Base-by-base conservation (phyloP, 2,113 vertebrate species). In the Erythrocercus mccallii region DNA sequence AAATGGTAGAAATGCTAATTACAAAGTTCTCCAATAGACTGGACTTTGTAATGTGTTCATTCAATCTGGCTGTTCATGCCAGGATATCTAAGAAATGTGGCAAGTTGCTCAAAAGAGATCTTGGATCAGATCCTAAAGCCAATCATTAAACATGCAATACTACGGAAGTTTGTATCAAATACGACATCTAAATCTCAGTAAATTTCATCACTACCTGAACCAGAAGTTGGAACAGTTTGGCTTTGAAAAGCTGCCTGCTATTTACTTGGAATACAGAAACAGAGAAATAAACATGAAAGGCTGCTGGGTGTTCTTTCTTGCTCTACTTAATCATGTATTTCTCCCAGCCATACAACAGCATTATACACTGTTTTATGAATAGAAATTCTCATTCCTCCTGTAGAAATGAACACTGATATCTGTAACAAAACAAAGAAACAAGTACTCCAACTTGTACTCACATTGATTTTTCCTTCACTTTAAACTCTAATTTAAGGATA, bases 1-100 rank as follows among this genome's bases (percentile, higher is more conserved):
- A 77, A 94, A 88, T n/a, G 81, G 51, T 30, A 86, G 74, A 92
- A 90, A 90, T 54, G 42, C 57, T 92, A 68, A 89, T 86, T 62
- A 78, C 40, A 62, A 4, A 60, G 51, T 54, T 91, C 64, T 92
- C 45, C 60, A 78, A 53, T 24, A 65, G 54, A 65, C 37, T 86
- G 45, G 45, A 47, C 21, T 47, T 22, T 47, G 50, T 47, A 69
- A 80, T 57, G 18, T 77, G 40, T 48, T 88, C 38, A 81, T 61
- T 86, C 30, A 78, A 12, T 61, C 60, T 50, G 50, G 15, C 27
- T 92, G 33, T 10, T 94, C 72, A 66, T 88, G 64, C 37, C 83
- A 88, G 44, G 22, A 37, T 17, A 54, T 51, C 65, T 73, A 65
- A 91, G 35, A 73, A 51, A 33, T 20, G 11, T 68, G 68, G 66